phyloP scores from a whole-genome alignment of 64 coral and sea anemone species.

The Catalaphyllia jardinei region DNA sequence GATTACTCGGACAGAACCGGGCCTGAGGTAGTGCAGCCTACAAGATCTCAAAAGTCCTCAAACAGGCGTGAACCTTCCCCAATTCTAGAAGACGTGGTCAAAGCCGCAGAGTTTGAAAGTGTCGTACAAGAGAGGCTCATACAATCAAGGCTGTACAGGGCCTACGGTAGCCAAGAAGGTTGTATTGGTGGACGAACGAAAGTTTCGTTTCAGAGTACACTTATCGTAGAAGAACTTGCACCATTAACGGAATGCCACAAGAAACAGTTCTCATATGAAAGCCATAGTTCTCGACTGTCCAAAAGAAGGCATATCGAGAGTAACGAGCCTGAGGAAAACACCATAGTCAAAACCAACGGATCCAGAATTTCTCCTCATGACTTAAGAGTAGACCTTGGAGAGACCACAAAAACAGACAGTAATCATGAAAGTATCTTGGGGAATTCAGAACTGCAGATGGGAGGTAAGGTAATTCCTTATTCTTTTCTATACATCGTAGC shows the following conservation, averaged over 20 bases:
- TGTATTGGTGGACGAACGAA: background rate
- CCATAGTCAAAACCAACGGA: background rate
- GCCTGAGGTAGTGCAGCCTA: too few species aligned
- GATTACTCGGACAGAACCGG: too few species aligned
- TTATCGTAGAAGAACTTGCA: background rate
- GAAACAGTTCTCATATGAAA: background rate
- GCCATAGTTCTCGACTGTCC: background rate
- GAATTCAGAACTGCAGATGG: background rate
- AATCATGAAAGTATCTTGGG: background rate
- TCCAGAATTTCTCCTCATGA: background rate
- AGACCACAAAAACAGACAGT: background rate
- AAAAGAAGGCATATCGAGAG: background rate
- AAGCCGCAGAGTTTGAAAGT: background rate
- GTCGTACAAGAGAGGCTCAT: background rate
- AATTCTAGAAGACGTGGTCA: too few species aligned
- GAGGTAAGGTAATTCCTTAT: background rate
- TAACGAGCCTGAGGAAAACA: background rate
- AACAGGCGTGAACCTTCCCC: too few species aligned
- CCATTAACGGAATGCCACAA: background rate
- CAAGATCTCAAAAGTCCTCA: too few species aligned
- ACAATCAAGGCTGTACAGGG: background rate
- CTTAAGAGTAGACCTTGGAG: background rate
- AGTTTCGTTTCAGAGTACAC: background rate
- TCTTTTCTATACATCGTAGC: too few species aligned
- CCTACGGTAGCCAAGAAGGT: background rate